Percentiles rank a stretch among this genome's conserved stretches.
Conservation (phyloP, 2,888 invertebrate genomes). For the Kuschelorhynchus macadamiae region DNA sequence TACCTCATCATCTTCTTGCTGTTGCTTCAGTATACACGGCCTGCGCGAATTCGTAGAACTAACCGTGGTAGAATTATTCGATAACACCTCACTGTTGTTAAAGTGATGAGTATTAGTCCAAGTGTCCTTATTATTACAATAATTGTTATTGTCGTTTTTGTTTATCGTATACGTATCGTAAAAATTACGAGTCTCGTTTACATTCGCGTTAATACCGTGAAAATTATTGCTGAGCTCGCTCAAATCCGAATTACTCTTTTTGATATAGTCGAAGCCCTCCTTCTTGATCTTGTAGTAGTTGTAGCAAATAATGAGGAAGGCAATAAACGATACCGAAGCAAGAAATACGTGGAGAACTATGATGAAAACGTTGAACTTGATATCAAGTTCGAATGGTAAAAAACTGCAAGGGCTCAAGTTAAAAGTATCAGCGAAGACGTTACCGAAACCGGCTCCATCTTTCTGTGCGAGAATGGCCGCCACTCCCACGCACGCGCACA, state of each 20-base stretch:
- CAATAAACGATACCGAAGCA: constrained; percentile 68
- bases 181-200: constrained; percentile 54
- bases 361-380: constrained; percentile 70
- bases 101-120: constrained; percentile 43
- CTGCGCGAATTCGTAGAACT: constrained; percentile 72
- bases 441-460: constrained; percentile 35
- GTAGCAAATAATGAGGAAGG: constrained; percentile 66
- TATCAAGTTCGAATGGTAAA: constrained; percentile 69
- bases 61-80: constrained; percentile 71
- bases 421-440: constrained; percentile 49
- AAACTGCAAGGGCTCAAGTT: constrained; percentile 65
- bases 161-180: constrained; percentile 64
- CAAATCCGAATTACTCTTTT: constrained; percentile 66
- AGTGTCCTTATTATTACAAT: constrained; percentile 41
- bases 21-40: constrained; percentile 68
- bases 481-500: constrained; percentile 71
- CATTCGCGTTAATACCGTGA: constrained; percentile 52
- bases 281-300: constrained; percentile 60
- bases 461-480: constrained; percentile 70
- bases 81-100: constrained; percentile 58
- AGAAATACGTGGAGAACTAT: constrained; percentile 71
- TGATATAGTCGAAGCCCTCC: constrained; percentile 64
- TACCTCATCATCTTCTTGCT: constrained; percentile 53
- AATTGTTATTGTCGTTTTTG: constrained; percentile 52
- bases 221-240: constrained; percentile 63